Conservation (phyloP, 1,140 invertebrate genomes). For the Lasaia peninsularis region DNA sequence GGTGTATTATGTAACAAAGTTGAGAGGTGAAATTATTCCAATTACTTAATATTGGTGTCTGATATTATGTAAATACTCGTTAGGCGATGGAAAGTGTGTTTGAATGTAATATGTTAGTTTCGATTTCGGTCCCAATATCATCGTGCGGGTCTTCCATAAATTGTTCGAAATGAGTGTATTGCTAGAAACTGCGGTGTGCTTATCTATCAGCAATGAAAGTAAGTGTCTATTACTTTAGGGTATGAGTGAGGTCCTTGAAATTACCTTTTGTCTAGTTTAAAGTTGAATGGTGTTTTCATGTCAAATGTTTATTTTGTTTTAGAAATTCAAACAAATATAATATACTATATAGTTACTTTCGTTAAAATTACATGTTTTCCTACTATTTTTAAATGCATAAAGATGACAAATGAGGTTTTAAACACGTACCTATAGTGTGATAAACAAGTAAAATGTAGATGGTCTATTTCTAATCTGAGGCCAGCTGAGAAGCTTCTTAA, state of each 20-base stretch:
- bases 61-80: slow-evolving; percentile 30
- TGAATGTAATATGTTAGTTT: slow-evolving; percentile 38
- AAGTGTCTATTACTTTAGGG: slow-evolving; percentile 25
- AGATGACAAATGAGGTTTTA: no score
- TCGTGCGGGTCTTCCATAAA: slow-evolving; percentile 19
- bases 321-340: no score
- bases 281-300: no score
- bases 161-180: slow-evolving; percentile 46
- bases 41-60: slow-evolving; percentile 42
- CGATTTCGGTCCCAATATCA: slow-evolving; percentile 23
- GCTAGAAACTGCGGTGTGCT: slow-evolving; percentile 49
- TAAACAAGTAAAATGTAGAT: no score
- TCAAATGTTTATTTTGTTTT: no score
- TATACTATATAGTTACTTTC: no score
- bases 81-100: slow-evolving; percentile 54
- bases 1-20: slow-evolving; percentile 58
- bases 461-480: no score
- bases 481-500: no score
- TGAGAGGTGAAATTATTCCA: slow-evolving; percentile 66
- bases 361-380: no score
- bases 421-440: no score
- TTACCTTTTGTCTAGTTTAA: no score
- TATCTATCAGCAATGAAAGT: slow-evolving; percentile 49
- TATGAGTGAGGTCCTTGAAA: background rate
- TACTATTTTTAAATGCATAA: no score